These are phyloP conservation scores for Paralichthys olivaceus DNA, from an alignment of 2,113 vertebrate species.

Conservation along the genomic window DNA sequence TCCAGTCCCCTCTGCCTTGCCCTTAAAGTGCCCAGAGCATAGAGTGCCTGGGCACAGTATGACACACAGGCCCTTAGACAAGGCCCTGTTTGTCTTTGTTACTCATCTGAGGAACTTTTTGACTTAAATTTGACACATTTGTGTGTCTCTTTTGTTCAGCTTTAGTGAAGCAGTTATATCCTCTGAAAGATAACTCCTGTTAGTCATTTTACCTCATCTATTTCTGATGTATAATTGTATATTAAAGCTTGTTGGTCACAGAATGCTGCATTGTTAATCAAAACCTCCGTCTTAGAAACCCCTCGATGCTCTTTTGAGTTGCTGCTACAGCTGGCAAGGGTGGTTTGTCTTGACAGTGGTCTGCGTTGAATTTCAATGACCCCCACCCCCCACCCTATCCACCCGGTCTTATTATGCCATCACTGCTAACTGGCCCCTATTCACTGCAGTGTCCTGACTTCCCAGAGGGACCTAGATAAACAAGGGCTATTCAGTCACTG, in stretches of 20 bases:
- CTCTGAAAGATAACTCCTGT: no score
- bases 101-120: conserved; percentile 9
- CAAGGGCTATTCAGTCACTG: conserved; percentile 74
- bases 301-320: conserved; percentile 53
- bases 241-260: conserved; percentile 11
- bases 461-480: conserved; percentile 78
- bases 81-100: background rate
- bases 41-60: background rate
- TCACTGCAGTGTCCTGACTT: conserved; percentile 78
- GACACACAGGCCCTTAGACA: background rate
- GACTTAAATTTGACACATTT: background rate
- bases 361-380: conserved; percentile 78
- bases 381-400: background rate
- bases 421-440: conserved; percentile 76
- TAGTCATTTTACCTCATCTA: no score
- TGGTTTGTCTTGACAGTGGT: conserved; percentile 59
- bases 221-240: background rate
- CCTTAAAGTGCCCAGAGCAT: background rate
- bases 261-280: conserved; percentile 27
- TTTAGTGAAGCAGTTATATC: conserved; percentile 4
- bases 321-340: conserved; percentile 68
- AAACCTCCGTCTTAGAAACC: conserved; percentile 30
- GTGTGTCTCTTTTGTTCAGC: background rate
- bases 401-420: conserved; percentile 68
- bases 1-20: background rate